Evolutionary conservation across 2,797 vertebrate genomes (phyloP), one percentile per base, ranked within the genome.

Genomic region (Protonibea diacanthus): DNA sequence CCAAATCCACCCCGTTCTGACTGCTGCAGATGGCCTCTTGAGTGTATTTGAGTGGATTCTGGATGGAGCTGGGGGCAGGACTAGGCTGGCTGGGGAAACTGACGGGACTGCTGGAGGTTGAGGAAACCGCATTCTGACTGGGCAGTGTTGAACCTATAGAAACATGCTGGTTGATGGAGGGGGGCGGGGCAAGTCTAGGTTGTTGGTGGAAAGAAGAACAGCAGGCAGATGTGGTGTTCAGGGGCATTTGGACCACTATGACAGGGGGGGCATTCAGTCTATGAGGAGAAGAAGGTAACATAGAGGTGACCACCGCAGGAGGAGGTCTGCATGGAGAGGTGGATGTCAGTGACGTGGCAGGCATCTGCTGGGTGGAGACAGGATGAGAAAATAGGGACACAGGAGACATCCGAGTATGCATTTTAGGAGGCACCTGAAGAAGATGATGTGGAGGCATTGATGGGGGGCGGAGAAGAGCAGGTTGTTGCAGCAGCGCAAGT

Each of bases 391-490:
- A 0, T 17, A 74, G 33, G 23, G 76, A 21, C 0, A 29, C 3
- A 7, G 3, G 76, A 82, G 59, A 27, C 27, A 57, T 47, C 42
- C 20, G 52, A 71, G 76, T 29, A 58, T 0, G 20, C 5, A 2
- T 5, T 8, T 55, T 40, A 52, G 72, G 63, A 62, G 42, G 21
- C 56, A 52, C n/a, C 49, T 72, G 72, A 47, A 51, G 29, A 6
- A 55, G 52, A 7, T 2, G 62, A 4, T 6, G 49, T 20, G 29
- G 4, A 6, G 20, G n/a, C 1, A 0, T 10, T 0, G 3, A 2
- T 0, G 6, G 61, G 29, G 3, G 9, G 4, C 1, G 11, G 44
- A 25, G 68, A 40, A 42, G 13, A 38, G 40, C 45, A 29, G 51
- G 53, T 9, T n/a, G 63, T 20, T 47, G 76, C 15, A 44, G 53